Evolutionary conservation across 92 coral and sea anemone genomes (phyloP), one percentile per base, ranked within the genome.

Genomic region (Zoanthus gigantus): DNA sequence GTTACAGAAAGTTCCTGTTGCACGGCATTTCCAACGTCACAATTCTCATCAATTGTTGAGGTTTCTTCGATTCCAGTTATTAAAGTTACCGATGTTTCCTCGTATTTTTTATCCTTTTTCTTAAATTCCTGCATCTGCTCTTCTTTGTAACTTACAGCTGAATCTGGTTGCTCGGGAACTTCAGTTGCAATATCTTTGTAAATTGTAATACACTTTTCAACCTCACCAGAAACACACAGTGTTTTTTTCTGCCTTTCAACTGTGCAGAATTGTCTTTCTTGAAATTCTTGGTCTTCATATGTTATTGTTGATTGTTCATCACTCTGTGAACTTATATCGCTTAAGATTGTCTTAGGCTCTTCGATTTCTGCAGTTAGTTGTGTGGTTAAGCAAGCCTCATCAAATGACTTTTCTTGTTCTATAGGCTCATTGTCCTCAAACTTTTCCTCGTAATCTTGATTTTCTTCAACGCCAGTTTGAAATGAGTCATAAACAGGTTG

Each of bases 71-170:
- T 29, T 30, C 82, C 87, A 42, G 91, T 85, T 17, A 89, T 86
- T n/a, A 91, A 17, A 14, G 83, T 77, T 16, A 90, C 45, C 10
- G 76, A 83, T 18, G 31, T 63, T 34, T 65, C 76, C 54, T 45
- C 58, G n/a, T 48, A 5, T 18, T 46, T 77, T 15, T 83, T 56
- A 63, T 61, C 74, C 3, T 58, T 50, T 46, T 14, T 16, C 10
- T 69, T 28, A 1, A 29, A 48, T 50, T 86, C 81, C 47, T 71
- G 44, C 3, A 87, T 48, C 6, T 68, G 89, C 28, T 76, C 50
- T 10, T 92, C 92, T 17, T 92, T 94, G 65, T 76, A 89, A n/a
- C 63, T 87, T 9, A 81, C 83, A 17, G 92, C 90, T 67, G 77
- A 52, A 15, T 68, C 76, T 18, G 71, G 4, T 53, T 71, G 47